phyloP scores from a whole-genome alignment of 1,140 invertebrate species.

The Conus betulinus region DNA sequence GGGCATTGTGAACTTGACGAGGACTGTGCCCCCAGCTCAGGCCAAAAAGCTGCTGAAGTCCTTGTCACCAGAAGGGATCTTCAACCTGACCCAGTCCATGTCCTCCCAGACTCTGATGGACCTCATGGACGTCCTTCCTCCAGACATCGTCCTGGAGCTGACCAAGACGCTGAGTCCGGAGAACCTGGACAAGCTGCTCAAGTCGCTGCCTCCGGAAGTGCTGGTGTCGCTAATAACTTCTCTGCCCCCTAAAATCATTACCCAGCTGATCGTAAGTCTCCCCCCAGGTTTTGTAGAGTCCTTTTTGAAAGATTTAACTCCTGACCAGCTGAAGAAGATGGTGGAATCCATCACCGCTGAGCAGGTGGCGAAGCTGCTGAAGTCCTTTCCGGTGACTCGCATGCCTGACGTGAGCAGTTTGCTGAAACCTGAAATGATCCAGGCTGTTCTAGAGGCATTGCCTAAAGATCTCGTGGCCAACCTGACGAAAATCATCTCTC shows the following conservation, averaged over 20 bases:
- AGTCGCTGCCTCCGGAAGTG: slow-evolving; percentile 19
- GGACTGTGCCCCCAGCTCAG: slow-evolving; percentile 13
- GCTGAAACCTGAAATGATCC: slow-evolving; percentile 12
- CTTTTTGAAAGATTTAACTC: slow-evolving; percentile 2
- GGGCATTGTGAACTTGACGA: slow-evolving; percentile 32
- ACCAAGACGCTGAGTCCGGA: slow-evolving; percentile 22
- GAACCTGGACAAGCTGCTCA: slow-evolving; percentile 21
- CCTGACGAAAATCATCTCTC: slow-evolving; percentile 8
- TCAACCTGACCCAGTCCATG: slow-evolving; percentile 30
- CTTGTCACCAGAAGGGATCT: slow-evolving; percentile 29
- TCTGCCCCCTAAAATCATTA: slow-evolving; percentile 12
- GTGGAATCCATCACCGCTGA: slow-evolving; percentile 16
- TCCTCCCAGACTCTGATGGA: slow-evolving; percentile 17
- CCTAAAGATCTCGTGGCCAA: slow-evolving; percentile 12
- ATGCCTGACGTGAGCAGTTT: background rate
- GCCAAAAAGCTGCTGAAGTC: slow-evolving; percentile 30
- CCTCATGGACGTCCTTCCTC: slow-evolving; percentile 7
- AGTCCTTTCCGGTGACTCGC: background rate
- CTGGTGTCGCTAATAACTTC: slow-evolving; percentile 24
- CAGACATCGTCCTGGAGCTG: slow-evolving; percentile 32
- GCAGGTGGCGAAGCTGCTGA: slow-evolving; percentile 34
- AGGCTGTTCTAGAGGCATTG: background rate
- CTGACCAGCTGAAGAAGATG: background rate
- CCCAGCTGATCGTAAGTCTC: background rate
- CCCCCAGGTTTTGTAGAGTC: slow-evolving; percentile 26